A percentile compares a stretch with the other conserved stretches of the same genome.
These are phyloP conservation scores for Manis crassicaudata DNA, from an alignment of 2,797 vertebrate species.

Conservation along the genomic window DNA sequence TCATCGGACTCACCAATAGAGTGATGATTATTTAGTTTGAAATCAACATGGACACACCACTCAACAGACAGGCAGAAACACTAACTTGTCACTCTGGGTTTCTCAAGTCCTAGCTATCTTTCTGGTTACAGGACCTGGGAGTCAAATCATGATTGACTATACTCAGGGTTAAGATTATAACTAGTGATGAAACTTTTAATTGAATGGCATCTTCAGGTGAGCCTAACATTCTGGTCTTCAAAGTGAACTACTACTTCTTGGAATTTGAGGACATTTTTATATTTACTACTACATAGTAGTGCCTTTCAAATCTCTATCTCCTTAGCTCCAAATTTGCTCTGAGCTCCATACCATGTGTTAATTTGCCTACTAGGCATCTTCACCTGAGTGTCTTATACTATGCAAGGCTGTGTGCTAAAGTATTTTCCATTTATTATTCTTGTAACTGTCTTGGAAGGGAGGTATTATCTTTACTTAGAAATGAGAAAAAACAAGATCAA, in stretches of 20 bases:
- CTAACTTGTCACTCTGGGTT: constrained; percentile 6
- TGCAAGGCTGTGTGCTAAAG: not conserved
- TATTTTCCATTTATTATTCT: not conserved
- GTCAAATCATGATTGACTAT: not conserved
- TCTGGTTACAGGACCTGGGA: not conserved
- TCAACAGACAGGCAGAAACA: not conserved
- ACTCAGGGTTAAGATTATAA: not conserved
- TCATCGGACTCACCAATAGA: not conserved
- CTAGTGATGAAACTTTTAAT: not conserved
- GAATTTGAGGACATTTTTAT: not conserved
- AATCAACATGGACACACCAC: constrained; percentile 51
- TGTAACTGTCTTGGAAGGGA: not conserved
- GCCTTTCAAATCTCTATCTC: not conserved
- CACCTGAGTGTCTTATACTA: not conserved
- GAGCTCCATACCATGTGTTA: not conserved
- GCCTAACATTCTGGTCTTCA: not conserved
- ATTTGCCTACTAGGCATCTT: not conserved
- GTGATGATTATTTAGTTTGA: constrained; percentile 59
- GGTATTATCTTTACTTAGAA: not conserved
- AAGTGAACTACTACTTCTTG: not conserved
- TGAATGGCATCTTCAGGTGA: not conserved
- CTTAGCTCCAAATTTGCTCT: not conserved
- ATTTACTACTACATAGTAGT: not conserved
- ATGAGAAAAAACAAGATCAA: not conserved
- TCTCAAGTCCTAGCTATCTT: not conserved